Base-by-base conservation (phyloP, 1,140 invertebrate species). In the Anoplophora glabripennis region DNA sequence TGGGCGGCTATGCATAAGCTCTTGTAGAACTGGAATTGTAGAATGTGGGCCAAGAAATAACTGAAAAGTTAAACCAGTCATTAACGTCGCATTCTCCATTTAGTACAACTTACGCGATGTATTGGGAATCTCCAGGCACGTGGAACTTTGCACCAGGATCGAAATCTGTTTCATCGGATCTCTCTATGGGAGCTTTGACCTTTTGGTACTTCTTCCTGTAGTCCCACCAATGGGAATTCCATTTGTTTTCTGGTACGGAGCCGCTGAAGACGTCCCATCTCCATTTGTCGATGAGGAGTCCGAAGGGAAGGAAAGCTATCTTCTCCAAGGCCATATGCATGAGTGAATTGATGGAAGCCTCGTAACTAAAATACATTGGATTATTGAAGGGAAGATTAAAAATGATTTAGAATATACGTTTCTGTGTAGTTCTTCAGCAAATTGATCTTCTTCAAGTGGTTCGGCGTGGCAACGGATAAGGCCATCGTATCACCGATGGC, bases 21-120 rank as follows among this genome's bases (percentile, higher is more conserved):
- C 59, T 88, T 84, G 69, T 94, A 91, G 71, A 96, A 92, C 77
- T 96, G 93, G 80, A 94, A 96, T 78, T 94, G 91, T 4, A 95
- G 79, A 21, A 96, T 84, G 71, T 86, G 87, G 45, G 89, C 90
- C 1, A 94, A 84, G 74, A 93, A 92, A 75, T 95, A 94, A 72
- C 89, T 90, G 77, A 9, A 79, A 77, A 4, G 46, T 53, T 57
- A 18, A 37, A 12, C 4, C 11, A 40, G 18, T 45, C n/a, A 4
- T 21, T 54, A 54, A 45, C 18, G 10, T n/a, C 18, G 10, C 4
- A 28, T 28, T 28, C 21, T n/a, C 2, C 10, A 28, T n/a, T 21
- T 4, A 47, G 18, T 15, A 15, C 10, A 17, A 59, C 54, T 75
- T 65, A 89, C 87, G 89, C 86, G 5, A 91, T 83, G 69, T 93